Base-by-base conservation (phyloP, 2,113 vertebrate genomes). In the Xerus inauris region DNA sequence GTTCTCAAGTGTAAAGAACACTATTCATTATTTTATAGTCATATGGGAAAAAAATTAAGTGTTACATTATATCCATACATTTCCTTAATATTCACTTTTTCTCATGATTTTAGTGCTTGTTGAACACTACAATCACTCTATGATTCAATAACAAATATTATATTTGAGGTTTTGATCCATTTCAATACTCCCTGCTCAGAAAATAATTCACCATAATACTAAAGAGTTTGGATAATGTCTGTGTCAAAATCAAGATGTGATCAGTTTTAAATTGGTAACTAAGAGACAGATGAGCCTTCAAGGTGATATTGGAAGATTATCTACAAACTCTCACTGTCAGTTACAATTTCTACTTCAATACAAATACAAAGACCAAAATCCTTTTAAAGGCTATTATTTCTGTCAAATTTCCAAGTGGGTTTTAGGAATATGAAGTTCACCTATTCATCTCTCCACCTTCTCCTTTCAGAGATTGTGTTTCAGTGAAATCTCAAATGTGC, bases 401-500 rank as follows among this genome's bases (percentile, higher is more conserved):
- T 87, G 73, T 91, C 67, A 69, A 42, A 69, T 64, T 62, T 91
- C 93, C 73, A 88, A 40, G 16, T 49, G 49, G 35, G n/a, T 57
- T 94, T 87, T 82, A 80, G 81, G 73, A 72, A 75, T 47, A 22
- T 35, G 51, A 51, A 59, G 72, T 17, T 92, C 35, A 22, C 22
- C 91, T 73, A 26, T 47, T 69, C 54, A 57, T 95, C 71, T 79
- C 42, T 83, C 89, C 59, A 6, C 71, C 83, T 84, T 94, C 71
- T 47, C 38, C 71, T 95, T 88, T 91, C 30, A 49, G 22, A 92
- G 80, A 73, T 45, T 77, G 47, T 82, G 26, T 89, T 76, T 84
- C 89, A 94, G 87, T 87, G 97, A 97, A 97, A 98, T 91, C 62
- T 79, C 92, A 67, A 51, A 57, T 42, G 49, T 40, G 64, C 92